Conservation (phyloP, 2,113 vertebrate species). For the Coturnix japonica region DNA sequence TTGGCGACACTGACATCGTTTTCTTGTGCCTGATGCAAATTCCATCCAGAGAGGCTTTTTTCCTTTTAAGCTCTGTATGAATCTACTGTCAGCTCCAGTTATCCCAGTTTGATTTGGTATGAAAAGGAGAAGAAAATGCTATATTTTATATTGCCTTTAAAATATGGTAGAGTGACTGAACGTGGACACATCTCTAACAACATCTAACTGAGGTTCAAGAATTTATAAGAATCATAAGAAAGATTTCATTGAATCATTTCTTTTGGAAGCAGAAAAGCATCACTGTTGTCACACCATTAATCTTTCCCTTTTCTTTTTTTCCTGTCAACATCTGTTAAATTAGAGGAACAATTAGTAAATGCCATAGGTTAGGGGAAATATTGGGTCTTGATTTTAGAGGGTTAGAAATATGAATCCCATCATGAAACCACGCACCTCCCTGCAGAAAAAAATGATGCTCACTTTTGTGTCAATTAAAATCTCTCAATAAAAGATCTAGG, state of each 20-base stretch:
- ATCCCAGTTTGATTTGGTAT: not conserved
- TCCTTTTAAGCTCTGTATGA: not conserved
- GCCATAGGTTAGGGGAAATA: not conserved
- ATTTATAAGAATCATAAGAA: not conserved
- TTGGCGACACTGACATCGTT: not conserved
- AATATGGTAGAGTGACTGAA: not conserved
- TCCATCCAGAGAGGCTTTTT: not conserved
- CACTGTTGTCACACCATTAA: not conserved
- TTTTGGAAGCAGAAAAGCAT: not conserved
- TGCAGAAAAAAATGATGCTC: not conserved
- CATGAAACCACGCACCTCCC: not conserved
- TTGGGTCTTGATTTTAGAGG: not conserved
- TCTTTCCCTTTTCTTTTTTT: not conserved
- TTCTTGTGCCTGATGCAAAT: not conserved
- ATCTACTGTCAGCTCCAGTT: not conserved
- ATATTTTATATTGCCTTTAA: not conserved
- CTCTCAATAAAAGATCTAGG: not conserved
- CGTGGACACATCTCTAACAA: rapidly evolving
- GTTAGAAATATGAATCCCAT: not conserved
- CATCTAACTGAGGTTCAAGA: not conserved
- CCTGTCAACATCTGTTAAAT: not conserved
- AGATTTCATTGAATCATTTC: not conserved
- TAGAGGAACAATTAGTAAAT: not conserved
- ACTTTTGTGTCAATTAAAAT: not conserved
- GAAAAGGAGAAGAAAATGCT: not conserved